Evolutionary conservation across 92 coral and sea anemone genomes (phyloP), one percentile per base, ranked within the genome.

Genomic region (Nematostella vectensis): DNA sequence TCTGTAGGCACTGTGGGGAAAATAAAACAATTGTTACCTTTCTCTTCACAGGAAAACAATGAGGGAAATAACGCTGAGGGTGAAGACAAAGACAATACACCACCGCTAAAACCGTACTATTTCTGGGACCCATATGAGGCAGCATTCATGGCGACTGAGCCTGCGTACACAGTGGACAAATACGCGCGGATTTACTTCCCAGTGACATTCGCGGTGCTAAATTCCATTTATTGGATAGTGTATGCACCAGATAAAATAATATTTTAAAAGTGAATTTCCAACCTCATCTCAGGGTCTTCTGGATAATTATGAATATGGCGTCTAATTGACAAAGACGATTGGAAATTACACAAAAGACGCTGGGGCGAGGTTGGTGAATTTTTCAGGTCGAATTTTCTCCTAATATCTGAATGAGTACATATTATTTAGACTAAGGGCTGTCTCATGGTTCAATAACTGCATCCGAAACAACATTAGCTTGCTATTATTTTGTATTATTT

Each of bases 241-340:
- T 85, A 85, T 48, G 94, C 94, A 48, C 94, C 94, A 2, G 94
- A 85, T 40, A 78, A 82, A 61, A 78, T 85, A 48, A 80, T 85
- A 26, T 85, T 85, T 73, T 85, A 59, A 57, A 22, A 45, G 18
- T 8, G 4, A 6, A 45, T 33, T 33, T 33, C n/a, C n/a, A n/a
- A n/a, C n/a, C n/a, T n/a, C n/a, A n/a, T n/a, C n/a, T n/a, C n/a
- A n/a, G n/a, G n/a, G n/a, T n/a, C n/a, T n/a, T n/a, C n/a, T n/a
- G n/a, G n/a, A n/a, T n/a, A n/a, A n/a, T n/a, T n/a, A n/a, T n/a
- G n/a, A n/a, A n/a, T n/a, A n/a, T n/a, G n/a, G n/a, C n/a, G n/a
- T n/a, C n/a, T n/a, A n/a, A n/a, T n/a, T n/a, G n/a, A n/a, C n/a
- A n/a, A n/a, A n/a, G n/a, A n/a, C n/a, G n/a, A n/a, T n/a, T n/a